Conservation (phyloP, 2,888 invertebrate genomes). For the Leucoma salicis region DNA sequence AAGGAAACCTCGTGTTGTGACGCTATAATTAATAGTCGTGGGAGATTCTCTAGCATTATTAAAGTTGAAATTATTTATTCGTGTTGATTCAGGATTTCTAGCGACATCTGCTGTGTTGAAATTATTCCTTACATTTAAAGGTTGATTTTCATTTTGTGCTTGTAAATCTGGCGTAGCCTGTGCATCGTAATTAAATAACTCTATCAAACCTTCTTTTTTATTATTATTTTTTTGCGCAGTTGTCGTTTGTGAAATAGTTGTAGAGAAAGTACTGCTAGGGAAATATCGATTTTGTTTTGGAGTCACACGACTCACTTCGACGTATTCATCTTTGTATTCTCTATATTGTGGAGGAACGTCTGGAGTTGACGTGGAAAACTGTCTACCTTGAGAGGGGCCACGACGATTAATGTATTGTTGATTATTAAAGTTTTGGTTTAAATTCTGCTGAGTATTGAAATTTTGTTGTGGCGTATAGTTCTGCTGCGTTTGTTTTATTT, state of each 20-base stretch:
- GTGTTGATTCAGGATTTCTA: conserved; percentile 52
- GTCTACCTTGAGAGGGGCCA: conserved; percentile 36
- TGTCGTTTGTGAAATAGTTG: conserved; percentile 53
- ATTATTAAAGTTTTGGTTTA: conserved; percentile 11
- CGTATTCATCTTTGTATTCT: conserved; percentile 70
- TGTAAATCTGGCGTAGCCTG: conserved; percentile 61
- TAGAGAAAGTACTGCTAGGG: conserved; percentile 49
- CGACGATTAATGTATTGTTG: conserved; percentile 46
- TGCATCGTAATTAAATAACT: conserved; percentile 72
- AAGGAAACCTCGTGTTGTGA: conserved; percentile 43
- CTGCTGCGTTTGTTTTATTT: conserved; percentile 30
- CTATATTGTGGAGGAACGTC: conserved; percentile 65
- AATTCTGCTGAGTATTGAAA: conserved; percentile 4
- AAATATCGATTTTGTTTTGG: conserved; percentile 62
- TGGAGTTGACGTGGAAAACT: conserved; percentile 43
- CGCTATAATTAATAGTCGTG: conserved; percentile 45
- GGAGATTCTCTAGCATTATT: conserved; percentile 36
- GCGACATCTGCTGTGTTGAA: conserved; percentile 59
- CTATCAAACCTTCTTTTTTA: conserved; percentile 71
- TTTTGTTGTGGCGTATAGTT: conserved; percentile 8
- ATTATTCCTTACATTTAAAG: conserved; percentile 63
- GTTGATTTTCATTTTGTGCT: conserved; percentile 53
- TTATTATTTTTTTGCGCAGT: conserved; percentile 50
- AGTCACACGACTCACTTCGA: conserved; percentile 70
- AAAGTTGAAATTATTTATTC: conserved; percentile 46